phyloP scores from a whole-genome alignment of 2,113 vertebrate species.

The Morone saxatilis region DNA sequence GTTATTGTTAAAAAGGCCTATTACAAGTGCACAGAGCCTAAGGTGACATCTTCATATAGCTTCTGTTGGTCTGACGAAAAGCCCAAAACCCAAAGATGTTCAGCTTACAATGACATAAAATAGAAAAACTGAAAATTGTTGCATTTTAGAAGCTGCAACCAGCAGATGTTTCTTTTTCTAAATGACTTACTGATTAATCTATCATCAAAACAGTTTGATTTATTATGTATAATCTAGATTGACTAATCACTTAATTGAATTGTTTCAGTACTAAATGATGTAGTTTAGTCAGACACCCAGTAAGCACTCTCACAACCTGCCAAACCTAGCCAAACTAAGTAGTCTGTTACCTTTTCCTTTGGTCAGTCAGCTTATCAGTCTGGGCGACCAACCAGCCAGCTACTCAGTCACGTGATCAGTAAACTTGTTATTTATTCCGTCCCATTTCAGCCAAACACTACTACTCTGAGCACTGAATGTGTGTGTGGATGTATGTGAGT shows the following conservation, averaged over 20 bases:
- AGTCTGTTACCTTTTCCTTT: neutral
- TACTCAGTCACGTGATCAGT: conserved; percentile 1
- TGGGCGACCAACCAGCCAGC: neutral
- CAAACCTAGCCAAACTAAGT: neutral
- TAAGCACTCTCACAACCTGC: neutral
- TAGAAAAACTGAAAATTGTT: neutral
- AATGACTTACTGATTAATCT: neutral
- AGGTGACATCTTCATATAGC: neutral
- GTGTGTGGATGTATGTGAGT: neutral
- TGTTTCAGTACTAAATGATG: neutral
- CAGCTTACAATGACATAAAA: neutral
- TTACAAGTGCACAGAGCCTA: neutral
- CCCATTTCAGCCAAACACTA: conserved; percentile 5
- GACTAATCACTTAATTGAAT: neutral
- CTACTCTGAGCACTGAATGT: neutral
- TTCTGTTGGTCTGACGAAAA: neutral
- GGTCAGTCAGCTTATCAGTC: neutral
- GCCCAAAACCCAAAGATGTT: neutral
- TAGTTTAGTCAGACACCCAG: neutral
- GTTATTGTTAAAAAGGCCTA: neutral
- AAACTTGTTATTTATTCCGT: conserved; percentile 24
- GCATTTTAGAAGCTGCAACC: neutral
- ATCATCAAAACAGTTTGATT: neutral
- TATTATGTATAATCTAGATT: neutral
- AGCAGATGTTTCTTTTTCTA: neutral